Base-by-base conservation (phyloP, 2,888 invertebrate species). In the Tenthredo notha region DNA sequence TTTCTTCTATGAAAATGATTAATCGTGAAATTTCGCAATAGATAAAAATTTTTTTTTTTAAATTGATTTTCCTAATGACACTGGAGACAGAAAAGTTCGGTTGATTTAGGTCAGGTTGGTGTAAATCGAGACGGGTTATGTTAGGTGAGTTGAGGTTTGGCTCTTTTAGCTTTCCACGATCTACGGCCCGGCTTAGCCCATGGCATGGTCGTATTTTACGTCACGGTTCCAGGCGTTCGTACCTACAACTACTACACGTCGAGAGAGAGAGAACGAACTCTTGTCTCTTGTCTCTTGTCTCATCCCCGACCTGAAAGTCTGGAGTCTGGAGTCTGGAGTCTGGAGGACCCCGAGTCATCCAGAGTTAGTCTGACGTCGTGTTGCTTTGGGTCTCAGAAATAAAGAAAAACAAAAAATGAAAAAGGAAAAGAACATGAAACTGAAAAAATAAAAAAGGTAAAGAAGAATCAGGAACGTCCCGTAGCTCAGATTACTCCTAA, bases 181-280 rank as follows among this genome's bases (percentile, higher is more conserved):
- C 91, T 91, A 91, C 90, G 90, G 89, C 87, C 90, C 54, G 88
- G 90, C 91, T 91, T 91, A 91, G 90, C 89, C 88, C 85, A 67
- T 84, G 87, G 89, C 88, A 90, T 87, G 89, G 90, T 90, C 91
- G 89, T 91, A 91, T 90, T 91, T 91, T 90, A 91, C 89, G 78
- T 72, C 77, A 77, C 47, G 50, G 29, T 54, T 54, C 12, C 47
- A 47, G 54, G 54, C 54, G 54, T 54, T 54, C n/a, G 54, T 54
- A n/a, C 67, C 18, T 67, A 67, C 67, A 29, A 61, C 61, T 61
- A 25, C 61, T 25, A 61, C 15, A 54, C 61, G 61, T 61, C 61
- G 12, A 21, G 61, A 25, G 61, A 25, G 58, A 58, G 21, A 58
- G 58, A 58, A 4, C 0, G 29, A 33, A 33, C 29, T 33, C 29